Evolutionary conservation across 2,113 vertebrate genomes (phyloP).

Genomic region (Tachysurus fulvidraco): DNA sequence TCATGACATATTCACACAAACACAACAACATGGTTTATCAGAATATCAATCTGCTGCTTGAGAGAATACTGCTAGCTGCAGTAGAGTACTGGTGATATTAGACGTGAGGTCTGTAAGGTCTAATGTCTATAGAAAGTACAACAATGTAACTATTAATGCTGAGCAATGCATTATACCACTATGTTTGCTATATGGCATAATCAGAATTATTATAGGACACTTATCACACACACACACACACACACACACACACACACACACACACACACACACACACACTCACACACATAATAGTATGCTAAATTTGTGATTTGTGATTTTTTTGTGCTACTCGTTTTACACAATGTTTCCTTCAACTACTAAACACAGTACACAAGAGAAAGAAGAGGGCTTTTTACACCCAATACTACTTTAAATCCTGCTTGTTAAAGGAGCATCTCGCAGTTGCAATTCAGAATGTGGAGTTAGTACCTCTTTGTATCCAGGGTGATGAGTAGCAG

Average conservation of each 20-base stretch:
- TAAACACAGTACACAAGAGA: not conserved
- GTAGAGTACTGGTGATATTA: not conserved
- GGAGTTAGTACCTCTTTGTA: too few species aligned
- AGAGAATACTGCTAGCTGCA: slow-evolving; percentile 10
- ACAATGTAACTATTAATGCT: not conserved
- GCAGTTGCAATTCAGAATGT: too few species aligned
- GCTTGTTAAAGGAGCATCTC: too few species aligned
- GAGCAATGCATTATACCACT: not conserved
- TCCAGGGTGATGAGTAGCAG: too few species aligned
- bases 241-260: not conserved
- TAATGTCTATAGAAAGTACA: not conserved
- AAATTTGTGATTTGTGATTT: not conserved
- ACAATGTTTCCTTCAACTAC: not conserved
- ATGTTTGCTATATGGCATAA: not conserved
- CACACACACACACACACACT: not conserved
- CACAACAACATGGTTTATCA: slow-evolving; percentile 24
- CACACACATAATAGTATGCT: not conserved
- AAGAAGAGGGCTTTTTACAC: too few species aligned
- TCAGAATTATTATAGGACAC: not conserved
- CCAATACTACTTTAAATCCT: too few species aligned
- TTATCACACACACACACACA: not conserved
- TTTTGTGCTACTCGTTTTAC: not conserved
- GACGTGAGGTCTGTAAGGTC: too few species aligned
- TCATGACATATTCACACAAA: slow-evolving; percentile 20
- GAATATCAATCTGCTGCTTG: slow-evolving; percentile 1